Evolutionary conservation across 2,888 invertebrate species (phyloP).

Genomic region (Anoncus sp.): DNA sequence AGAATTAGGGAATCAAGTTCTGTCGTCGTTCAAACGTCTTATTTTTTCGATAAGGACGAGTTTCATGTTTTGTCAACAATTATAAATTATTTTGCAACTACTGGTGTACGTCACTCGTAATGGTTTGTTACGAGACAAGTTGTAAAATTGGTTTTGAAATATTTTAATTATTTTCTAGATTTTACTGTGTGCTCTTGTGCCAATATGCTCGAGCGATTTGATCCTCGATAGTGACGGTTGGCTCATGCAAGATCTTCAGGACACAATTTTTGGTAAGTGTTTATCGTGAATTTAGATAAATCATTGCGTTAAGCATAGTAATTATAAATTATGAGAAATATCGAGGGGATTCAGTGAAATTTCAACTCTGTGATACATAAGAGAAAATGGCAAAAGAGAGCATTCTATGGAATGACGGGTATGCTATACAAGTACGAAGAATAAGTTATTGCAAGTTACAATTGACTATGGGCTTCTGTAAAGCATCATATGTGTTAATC

Average conservation of each 20-base stretch:
- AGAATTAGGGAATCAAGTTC: background rate
- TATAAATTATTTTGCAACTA: no score
- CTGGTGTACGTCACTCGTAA: no score
- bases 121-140: no score
- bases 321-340: background rate
- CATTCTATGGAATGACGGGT: no score
- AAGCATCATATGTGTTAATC: background rate
- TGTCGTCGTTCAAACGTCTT: no score
- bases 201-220: conserved; percentile 61
- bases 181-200: conserved; percentile 57
- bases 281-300: background rate
- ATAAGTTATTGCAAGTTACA: background rate
- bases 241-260: conserved; percentile 48
- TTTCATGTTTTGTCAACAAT: background rate
- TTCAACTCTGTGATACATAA: no score
- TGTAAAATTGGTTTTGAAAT: conserved; percentile 2
- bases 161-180: conserved; percentile 55
- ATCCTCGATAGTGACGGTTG: conserved; percentile 41
- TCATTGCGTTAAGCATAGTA: background rate
- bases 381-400: no score
- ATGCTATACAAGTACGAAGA: background rate
- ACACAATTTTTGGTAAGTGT: conserved; percentile 30
- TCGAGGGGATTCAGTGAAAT: background rate
- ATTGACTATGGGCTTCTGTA: background rate
- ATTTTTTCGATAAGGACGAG: background rate